Evolutionary conservation across 1,140 invertebrate genomes (phyloP).

Genomic region (Drosophila ogumai): DNA sequence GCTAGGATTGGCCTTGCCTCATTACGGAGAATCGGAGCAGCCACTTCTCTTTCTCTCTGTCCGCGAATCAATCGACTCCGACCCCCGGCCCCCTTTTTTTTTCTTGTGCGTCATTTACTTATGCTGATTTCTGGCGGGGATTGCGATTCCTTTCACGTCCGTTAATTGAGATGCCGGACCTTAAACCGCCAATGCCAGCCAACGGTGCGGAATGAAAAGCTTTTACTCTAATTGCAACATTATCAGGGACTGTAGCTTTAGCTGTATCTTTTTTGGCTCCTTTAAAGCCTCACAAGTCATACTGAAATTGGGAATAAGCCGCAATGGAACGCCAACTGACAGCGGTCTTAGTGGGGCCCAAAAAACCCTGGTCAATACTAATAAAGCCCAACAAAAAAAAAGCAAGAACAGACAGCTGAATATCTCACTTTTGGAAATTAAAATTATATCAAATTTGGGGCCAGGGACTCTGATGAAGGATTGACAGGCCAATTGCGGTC

Average conservation of each 20-base stretch:
- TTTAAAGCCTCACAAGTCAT: constrained; percentile 32
- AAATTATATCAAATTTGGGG: constrained; percentile 50
- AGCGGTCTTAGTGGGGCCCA: constrained; percentile 50
- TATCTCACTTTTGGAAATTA: constrained; percentile 56
- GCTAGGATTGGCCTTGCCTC: constrained; percentile 41
- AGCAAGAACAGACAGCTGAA: constrained; percentile 4
- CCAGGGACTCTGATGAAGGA: constrained; percentile 23
- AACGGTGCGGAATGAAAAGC: constrained; percentile 52
- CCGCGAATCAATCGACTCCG: constrained; percentile 65
- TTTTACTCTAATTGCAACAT: constrained; percentile 78
- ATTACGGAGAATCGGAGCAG: constrained; percentile 21
- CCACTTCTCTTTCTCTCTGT: constrained; percentile 18
- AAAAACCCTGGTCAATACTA: constrained; percentile 57
- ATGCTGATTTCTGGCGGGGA: constrained; percentile 62
- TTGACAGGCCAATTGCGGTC: constrained; percentile 36
- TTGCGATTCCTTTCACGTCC: constrained; percentile 44
- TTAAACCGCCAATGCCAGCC: constrained; percentile 19
- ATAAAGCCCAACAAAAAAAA: constrained; percentile 46
- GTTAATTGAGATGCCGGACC: constrained; percentile 66
- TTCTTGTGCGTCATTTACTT: constrained; percentile 63
- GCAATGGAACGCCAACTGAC: constrained; percentile 59
- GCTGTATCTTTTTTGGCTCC: constrained; percentile 11
- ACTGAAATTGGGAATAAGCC: constrained; percentile 27
- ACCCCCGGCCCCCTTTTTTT: constrained; percentile 38
- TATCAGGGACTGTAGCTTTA: constrained; percentile 38